Percentiles rank a stretch among this genome's conserved stretches.
Conservation (phyloP, 2,113 vertebrate genomes). For the Halichoerus grypus region DNA sequence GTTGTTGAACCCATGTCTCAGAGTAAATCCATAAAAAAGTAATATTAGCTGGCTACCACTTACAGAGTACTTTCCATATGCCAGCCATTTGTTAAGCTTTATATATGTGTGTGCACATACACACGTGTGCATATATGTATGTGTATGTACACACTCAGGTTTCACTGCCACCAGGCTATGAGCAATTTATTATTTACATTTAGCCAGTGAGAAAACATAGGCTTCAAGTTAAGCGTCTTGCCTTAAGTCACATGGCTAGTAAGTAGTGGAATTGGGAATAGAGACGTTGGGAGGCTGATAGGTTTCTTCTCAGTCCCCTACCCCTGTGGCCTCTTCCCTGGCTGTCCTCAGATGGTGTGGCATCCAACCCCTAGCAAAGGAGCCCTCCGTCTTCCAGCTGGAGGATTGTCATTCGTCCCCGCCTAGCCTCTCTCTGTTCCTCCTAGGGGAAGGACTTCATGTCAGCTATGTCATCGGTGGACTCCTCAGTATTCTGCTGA, state of each 20-base stretch:
- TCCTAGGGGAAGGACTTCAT: constrained; percentile 95
- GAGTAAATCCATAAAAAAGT: neutral
- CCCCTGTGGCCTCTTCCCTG: neutral
- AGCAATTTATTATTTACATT: constrained; percentile 17
- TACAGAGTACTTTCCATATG: neutral
- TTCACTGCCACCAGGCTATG: neutral
- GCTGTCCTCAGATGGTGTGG: neutral
- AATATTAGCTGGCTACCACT: neutral
- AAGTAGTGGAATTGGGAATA: neutral
- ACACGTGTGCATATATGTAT: accelerated
- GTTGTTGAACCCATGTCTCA: neutral
- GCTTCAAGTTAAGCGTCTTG: neutral
- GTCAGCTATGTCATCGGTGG: constrained; percentile 96
- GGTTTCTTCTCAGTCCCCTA: neutral
- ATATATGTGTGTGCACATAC: accelerated
- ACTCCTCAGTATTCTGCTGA: constrained; percentile 94
- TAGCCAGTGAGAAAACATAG: constrained; percentile 37
- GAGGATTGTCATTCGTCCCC: neutral
- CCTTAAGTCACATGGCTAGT: neutral
- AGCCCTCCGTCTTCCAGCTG: neutral
- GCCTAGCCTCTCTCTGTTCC: constrained; percentile 31
- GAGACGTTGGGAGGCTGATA: neutral
- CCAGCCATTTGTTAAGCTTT: neutral
- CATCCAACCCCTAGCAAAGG: neutral
- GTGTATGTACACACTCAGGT: neutral